These are phyloP conservation scores for Caenorhabditis parvicauda DNA, from an alignment of 2,888 invertebrate genomes.

Conservation along the genomic window DNA sequence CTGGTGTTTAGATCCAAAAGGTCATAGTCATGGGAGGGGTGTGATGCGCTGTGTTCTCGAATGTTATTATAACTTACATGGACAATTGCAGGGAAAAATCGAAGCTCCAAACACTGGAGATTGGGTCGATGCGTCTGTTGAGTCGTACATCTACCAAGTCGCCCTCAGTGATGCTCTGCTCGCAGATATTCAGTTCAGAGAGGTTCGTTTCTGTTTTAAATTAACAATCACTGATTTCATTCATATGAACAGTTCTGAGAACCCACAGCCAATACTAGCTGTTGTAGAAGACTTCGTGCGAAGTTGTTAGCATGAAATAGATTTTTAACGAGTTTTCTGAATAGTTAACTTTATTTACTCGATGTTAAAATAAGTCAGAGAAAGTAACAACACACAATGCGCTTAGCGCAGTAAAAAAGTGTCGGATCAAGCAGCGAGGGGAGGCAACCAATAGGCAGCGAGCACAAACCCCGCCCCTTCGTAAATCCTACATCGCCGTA, in stretches of 20 bases:
- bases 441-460: too few species aligned
- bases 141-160: conserved; percentile 95
- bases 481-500: too few species aligned
- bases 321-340: background rate
- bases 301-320: background rate
- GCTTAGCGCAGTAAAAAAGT: too few species aligned
- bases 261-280: background rate
- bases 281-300: background rate
- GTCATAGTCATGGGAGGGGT: too few species aligned
- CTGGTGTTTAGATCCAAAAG: too few species aligned
- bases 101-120: conserved; percentile 78
- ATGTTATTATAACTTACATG: background rate
- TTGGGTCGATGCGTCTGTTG: conserved; percentile 89
- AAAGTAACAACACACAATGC: too few species aligned
- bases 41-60: too few species aligned
- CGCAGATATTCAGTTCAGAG: conserved; percentile 22
- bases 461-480: too few species aligned
- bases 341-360: too few species aligned
- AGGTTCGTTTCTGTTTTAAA: conserved; percentile 4
- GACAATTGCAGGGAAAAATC: conserved; percentile 66
- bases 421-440: too few species aligned
- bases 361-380: too few species aligned
- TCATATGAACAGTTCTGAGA: background rate
- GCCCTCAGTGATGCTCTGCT: conserved; percentile 45
- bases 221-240: too few species aligned